Conservation (phyloP, 1,140 invertebrate species). For the Drosophila mayri region DNA sequence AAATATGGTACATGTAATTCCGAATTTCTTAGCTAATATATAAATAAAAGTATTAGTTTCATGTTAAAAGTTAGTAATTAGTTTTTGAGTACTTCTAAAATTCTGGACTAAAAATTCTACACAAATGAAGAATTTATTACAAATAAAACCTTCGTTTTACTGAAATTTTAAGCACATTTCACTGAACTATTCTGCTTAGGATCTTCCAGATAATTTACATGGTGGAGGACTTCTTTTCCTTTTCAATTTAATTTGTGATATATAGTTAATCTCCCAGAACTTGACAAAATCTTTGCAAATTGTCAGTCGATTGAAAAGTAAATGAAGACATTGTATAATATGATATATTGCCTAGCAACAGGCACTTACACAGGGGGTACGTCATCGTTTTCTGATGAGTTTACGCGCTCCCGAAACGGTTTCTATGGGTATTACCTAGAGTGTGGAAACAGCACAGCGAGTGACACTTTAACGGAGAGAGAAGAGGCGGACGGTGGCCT, state of each 20-base stretch:
- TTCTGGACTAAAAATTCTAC: no score
- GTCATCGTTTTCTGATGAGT: conserved; percentile 29
- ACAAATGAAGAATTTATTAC: no score
- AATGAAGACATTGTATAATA: not conserved
- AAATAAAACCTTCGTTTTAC: not conserved
- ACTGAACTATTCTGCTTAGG: not conserved
- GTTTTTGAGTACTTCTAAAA: no score
- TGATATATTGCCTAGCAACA: conserved; percentile 36
- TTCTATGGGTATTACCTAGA: conserved; percentile 53
- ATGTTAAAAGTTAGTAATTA: no score
- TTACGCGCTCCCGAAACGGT: conserved; percentile 24
- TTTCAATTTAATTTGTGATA: conserved; percentile 11
- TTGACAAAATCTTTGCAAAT: conserved; percentile 7
- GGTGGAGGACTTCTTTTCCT: not conserved
- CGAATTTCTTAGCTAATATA: no score
- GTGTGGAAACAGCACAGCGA: conserved; percentile 31
- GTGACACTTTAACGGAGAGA: conserved; percentile 5
- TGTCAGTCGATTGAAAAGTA: not conserved
- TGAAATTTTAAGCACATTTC: not conserved
- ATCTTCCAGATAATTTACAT: not conserved
- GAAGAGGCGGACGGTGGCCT: conserved; percentile 9
- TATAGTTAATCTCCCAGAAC: not conserved
- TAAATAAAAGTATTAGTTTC: no score
- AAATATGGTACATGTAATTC: no score
- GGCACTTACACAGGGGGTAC: conserved; percentile 26